phyloP scores from a whole-genome alignment of 2,888 invertebrate species.

The Platycheirus albimanus region DNA sequence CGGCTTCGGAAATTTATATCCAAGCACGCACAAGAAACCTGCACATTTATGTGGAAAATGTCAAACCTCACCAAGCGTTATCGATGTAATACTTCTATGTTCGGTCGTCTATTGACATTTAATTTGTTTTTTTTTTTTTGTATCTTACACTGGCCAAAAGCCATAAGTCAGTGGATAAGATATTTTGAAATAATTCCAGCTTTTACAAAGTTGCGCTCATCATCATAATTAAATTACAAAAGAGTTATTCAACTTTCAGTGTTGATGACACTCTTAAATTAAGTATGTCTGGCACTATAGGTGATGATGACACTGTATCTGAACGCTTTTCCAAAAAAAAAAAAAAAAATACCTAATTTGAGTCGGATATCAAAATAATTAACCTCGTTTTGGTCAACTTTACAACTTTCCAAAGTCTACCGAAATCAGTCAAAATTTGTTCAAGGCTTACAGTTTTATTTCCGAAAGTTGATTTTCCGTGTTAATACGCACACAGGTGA shows the following conservation, averaged over 20 bases:
- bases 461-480: slow-evolving; percentile 68
- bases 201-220: slow-evolving; percentile 10
- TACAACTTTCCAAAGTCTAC: slow-evolving; percentile 21
- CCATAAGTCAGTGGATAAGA: slow-evolving; percentile 10
- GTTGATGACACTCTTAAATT: slow-evolving; percentile 18
- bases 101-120: slow-evolving; percentile 60
- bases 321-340: too few relatives aligned
- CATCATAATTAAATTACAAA: slow-evolving; percentile 10
- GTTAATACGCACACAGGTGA: slow-evolving; percentile 48
- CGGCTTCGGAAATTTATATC: not conserved
- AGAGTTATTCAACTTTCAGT: slow-evolving; percentile 5
- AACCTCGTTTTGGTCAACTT: too few relatives aligned
- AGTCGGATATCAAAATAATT: too few relatives aligned
- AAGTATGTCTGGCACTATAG: not conserved
- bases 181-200: slow-evolving; percentile 42
- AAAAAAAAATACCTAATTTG: too few relatives aligned
- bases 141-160: not conserved
- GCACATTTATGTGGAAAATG: slow-evolving; percentile 41
- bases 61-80: slow-evolving; percentile 27
- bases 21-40: slow-evolving; percentile 3
- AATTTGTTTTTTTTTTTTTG: too few relatives aligned
- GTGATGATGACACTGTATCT: too few relatives aligned
- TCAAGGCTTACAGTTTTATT: slow-evolving; percentile 44
- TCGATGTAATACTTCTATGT: slow-evolving; percentile 30
- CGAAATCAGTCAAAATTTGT: slow-evolving; percentile 37